A percentile compares a stretch with the other conserved stretches of the same genome.
These are phyloP conservation scores for Indri indri DNA, from an alignment of 2,113 vertebrate species.

Conservation along the genomic window DNA sequence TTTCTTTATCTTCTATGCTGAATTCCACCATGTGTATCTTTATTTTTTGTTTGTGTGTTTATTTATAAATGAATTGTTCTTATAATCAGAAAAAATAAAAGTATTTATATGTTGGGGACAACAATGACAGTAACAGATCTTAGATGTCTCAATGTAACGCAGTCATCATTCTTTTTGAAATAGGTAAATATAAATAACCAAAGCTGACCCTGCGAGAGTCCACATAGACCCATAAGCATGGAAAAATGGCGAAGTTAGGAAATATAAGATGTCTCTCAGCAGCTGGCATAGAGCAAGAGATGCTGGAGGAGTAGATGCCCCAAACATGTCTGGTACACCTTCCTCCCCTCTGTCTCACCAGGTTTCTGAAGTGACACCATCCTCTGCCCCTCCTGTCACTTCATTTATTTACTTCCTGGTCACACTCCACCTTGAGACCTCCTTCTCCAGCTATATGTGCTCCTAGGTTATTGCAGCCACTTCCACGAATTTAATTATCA, in stretches of 20 bases:
- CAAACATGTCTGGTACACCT: fast-evolving
- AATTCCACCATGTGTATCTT: background rate
- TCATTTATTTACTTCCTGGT: background rate
- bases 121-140: background rate
- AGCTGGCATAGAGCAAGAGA: too few species aligned
- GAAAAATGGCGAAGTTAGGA: background rate
- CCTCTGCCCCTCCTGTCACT: background rate
- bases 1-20: background rate
- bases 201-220: background rate
- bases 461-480: background rate
- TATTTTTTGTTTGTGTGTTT: background rate
- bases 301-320: background rate
- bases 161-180: background rate
- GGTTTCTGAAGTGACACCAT: background rate
- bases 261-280: background rate
- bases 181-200: background rate
- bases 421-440: background rate
- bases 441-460: background rate
- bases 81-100: background rate
- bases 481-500: background rate
- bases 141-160: background rate
- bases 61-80: background rate
- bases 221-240: background rate
- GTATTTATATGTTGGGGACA: background rate
- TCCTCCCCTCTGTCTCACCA: background rate